Evolutionary conservation across 2,113 vertebrate species (phyloP).

Genomic region (Grus americana): DNA sequence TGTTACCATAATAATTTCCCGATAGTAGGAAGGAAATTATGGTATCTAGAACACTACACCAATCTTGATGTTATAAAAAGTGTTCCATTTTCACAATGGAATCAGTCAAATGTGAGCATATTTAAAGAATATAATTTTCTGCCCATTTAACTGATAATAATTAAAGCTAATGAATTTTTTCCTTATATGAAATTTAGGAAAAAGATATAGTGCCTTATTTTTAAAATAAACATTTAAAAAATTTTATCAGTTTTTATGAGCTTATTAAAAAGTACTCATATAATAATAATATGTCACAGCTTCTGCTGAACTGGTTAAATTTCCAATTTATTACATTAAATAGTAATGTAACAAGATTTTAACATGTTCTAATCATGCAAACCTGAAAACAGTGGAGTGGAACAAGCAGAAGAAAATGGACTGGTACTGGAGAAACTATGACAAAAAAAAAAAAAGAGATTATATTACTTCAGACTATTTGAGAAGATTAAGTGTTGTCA

Average conservation of each 20-base stretch:
- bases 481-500: neutral
- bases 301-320: neutral
- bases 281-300: neutral
- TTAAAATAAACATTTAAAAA: neutral
- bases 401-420: neutral
- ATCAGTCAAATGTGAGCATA: neutral
- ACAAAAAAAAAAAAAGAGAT: neutral
- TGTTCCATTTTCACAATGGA: neutral
- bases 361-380: neutral
- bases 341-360: neutral
- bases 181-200: neutral
- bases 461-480: neutral
- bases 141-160: neutral
- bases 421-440: neutral
- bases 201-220: neutral
- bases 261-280: neutral
- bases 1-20: conserved; percentile 4
- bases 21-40: neutral
- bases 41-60: neutral
- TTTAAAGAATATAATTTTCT: neutral
- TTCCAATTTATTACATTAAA: neutral
- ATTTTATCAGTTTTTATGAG: neutral
- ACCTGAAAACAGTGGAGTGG: neutral
- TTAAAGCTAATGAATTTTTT: neutral
- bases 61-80: neutral